Conservation (phyloP, 1,140 invertebrate species). For the Oreohelix idahoensis region DNA sequence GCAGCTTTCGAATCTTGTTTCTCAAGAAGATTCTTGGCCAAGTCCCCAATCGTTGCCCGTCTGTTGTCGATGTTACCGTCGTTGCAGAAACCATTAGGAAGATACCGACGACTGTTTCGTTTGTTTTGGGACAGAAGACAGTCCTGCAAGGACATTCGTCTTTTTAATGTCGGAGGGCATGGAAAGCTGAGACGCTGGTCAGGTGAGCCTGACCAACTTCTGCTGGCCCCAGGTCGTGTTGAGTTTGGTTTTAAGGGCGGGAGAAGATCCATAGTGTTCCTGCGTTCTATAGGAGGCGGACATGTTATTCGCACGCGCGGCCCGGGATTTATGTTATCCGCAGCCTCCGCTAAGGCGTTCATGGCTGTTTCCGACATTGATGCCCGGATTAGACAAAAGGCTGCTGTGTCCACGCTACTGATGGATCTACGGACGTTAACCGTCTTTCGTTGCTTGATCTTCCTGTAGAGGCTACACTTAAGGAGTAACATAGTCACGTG, state of each 20-base stretch:
- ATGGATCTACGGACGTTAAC: constrained; percentile 59
- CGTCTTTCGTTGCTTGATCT: constrained; percentile 57
- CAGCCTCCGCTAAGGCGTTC: constrained; percentile 38
- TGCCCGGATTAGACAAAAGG: constrained; percentile 53
- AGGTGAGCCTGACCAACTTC: constrained; percentile 32
- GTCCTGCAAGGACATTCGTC: constrained; percentile 45
- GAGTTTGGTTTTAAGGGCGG: constrained; percentile 8
- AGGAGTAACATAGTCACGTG: constrained; percentile 53
- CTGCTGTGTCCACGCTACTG: constrained; percentile 56
- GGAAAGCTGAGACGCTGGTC: constrained; percentile 33
- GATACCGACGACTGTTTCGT: constrained; percentile 14
- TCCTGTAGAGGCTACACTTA: constrained; percentile 60
- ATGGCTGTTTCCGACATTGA: constrained; percentile 59
- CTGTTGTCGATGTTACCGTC: constrained; percentile 24
- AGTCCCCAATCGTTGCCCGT: constrained; percentile 52
- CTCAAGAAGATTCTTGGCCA: constrained; percentile 59
- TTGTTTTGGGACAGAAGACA: constrained; percentile 38
- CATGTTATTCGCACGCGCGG: constrained; percentile 18
- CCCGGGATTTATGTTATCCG: constrained; percentile 17
- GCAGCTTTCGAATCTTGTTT: constrained; percentile 65
- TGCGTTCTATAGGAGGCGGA: constrained; percentile 41
- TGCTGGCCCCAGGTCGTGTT: background rate
- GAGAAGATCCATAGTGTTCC: constrained; percentile 44
- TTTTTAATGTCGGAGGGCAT: constrained; percentile 13
- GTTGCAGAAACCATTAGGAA: constrained; percentile 15